phyloP scores from a whole-genome alignment of 2,797 vertebrate species.

The Erethizon dorsatum region DNA sequence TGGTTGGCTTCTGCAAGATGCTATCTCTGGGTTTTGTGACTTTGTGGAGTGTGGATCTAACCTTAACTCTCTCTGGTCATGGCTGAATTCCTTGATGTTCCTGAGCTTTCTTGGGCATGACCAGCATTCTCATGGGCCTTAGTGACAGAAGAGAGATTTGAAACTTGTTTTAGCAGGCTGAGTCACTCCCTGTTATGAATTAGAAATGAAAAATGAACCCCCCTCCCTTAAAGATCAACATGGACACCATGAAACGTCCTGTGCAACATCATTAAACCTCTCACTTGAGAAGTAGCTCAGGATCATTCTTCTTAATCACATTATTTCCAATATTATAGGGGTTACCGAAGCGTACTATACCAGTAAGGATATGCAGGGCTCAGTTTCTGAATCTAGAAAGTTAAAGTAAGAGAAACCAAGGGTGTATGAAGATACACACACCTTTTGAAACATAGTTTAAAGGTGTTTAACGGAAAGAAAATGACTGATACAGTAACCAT shows the following conservation, averaged over 20 bases:
- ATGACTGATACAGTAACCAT: neutral
- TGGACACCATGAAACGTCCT: conserved; percentile 17
- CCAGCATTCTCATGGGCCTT: neutral
- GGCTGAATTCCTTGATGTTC: neutral
- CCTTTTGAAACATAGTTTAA: conserved; percentile 1
- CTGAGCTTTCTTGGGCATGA: neutral
- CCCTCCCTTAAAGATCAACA: conserved; percentile 21
- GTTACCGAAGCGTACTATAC: conserved; percentile 9
- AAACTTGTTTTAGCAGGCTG: conserved; percentile 58
- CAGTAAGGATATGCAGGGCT: neutral
- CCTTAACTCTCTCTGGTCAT: conserved; percentile 19
- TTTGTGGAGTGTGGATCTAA: conserved; percentile 1
- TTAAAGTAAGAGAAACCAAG: conserved; percentile 55
- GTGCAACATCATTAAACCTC: conserved; percentile 20
- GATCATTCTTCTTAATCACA: conserved; percentile 64
- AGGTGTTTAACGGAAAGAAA: conserved; percentile 26
- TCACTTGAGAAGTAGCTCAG: conserved; percentile 24
- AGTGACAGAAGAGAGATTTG: conserved; percentile 1
- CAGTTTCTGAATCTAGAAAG: conserved; percentile 21
- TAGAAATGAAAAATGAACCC: conserved; percentile 39
- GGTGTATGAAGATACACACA: neutral
- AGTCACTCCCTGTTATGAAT: conserved; percentile 70
- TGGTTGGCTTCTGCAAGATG: neutral
- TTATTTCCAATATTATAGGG: conserved; percentile 69
- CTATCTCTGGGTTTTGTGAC: neutral